phyloP scores from a whole-genome alignment of 2,888 invertebrate species.

The Macrostomum cliftonense region DNA sequence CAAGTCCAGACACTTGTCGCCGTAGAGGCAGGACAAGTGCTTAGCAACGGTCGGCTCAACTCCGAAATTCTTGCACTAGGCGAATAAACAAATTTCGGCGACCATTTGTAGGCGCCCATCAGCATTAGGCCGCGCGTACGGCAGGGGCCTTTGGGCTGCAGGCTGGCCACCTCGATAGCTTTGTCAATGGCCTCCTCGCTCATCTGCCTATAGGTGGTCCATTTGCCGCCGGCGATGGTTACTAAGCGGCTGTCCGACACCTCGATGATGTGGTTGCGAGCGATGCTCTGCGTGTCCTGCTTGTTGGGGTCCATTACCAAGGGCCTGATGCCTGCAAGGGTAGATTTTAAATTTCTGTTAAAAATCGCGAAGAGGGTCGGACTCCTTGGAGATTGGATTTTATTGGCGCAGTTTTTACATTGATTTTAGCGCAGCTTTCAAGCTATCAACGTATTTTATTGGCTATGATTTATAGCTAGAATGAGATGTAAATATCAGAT shows the following conservation, averaged over 20 bases:
- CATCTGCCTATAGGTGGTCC: conserved; percentile 97
- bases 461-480: too few relatives aligned
- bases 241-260: conserved; percentile 70
- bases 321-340: conserved; percentile 67
- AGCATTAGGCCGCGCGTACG: conserved; percentile 77
- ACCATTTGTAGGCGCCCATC: conserved; percentile 91
- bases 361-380: too few relatives aligned
- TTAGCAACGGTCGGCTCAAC: conserved; percentile 87
- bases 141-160: conserved; percentile 39
- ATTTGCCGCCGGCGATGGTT: conserved; percentile 93
- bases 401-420: too few relatives aligned
- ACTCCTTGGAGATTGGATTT: too few relatives aligned
- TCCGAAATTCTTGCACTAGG: conserved; percentile 92
- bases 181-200: conserved; percentile 85
- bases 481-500: too few relatives aligned
- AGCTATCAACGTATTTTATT: too few relatives aligned
- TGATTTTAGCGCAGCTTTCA: too few relatives aligned
- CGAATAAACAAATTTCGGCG: conserved; percentile 92
- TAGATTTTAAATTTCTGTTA: too few relatives aligned
- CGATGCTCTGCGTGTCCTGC: conserved; percentile 82
- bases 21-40: conserved; percentile 82
- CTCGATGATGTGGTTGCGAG: conserved; percentile 94
- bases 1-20: conserved; percentile 47
- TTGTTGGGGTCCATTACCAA: conserved; percentile 92
- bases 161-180: conserved; percentile 38